These are phyloP conservation scores for Columba guinea DNA, from an alignment of 2,797 vertebrate genomes.

Conservation along the genomic window DNA sequence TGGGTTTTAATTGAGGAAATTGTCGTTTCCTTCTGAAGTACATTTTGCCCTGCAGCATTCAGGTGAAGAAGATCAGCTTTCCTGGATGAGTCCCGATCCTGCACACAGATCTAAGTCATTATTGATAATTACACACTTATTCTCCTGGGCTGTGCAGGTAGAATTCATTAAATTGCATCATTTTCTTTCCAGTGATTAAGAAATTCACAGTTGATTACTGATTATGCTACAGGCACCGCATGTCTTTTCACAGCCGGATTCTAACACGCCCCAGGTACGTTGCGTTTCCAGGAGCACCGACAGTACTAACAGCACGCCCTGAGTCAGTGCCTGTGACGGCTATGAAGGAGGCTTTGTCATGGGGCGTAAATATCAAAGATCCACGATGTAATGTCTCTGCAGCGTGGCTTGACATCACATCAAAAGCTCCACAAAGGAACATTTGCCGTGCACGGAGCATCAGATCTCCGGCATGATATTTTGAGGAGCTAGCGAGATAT, in stretches of 20 bases:
- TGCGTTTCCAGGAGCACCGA: slow-evolving; percentile 23
- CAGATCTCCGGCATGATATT: not conserved
- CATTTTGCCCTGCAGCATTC: not conserved
- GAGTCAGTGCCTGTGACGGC: slow-evolving; percentile 54
- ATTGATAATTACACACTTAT: slow-evolving; percentile 35
- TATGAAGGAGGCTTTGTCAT: slow-evolving; percentile 40
- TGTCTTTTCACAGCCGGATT: slow-evolving; percentile 46
- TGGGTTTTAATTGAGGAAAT: not conserved
- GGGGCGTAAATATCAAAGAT: slow-evolving; percentile 27
- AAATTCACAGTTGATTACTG: slow-evolving; percentile 67
- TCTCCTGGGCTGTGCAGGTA: slow-evolving; percentile 44
- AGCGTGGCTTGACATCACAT: slow-evolving; percentile 33
- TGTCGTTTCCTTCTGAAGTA: not conserved
- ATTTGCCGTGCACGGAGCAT: not conserved
- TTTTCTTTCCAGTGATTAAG: slow-evolving; percentile 65
- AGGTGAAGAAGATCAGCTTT: not conserved
- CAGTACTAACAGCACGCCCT: not conserved
- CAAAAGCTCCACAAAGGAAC: slow-evolving; percentile 39
- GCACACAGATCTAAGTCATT: not conserved
- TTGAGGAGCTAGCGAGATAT: not conserved
- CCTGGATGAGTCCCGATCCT: not conserved
- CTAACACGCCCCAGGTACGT: slow-evolving; percentile 30
- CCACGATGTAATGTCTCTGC: not conserved
- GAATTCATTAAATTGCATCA: slow-evolving; percentile 40
- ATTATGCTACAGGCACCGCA: slow-evolving; percentile 29